These are phyloP conservation scores for Tipula unca DNA, from an alignment of 2,888 invertebrate species.

Conservation along the genomic window DNA sequence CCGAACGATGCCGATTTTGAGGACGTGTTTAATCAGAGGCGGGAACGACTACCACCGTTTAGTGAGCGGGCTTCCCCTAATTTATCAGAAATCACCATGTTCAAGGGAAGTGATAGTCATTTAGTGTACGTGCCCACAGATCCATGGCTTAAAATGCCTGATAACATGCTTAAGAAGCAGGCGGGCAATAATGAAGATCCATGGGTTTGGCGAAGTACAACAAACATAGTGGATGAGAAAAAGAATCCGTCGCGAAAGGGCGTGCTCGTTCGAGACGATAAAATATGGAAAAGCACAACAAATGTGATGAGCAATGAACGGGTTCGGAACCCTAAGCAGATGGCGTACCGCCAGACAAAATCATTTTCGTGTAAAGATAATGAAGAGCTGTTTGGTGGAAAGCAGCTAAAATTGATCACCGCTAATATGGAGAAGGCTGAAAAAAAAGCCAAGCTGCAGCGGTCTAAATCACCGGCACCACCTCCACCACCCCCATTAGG, in stretches of 20 bases:
- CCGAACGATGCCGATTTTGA: slow-evolving; percentile 32
- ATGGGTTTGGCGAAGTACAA: slow-evolving; percentile 33
- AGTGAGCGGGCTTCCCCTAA: slow-evolving; percentile 43
- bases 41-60: slow-evolving; percentile 27
- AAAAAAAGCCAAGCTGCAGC: slow-evolving; percentile 28
- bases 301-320: background rate
- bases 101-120: slow-evolving; percentile 37
- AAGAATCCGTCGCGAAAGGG: slow-evolving; percentile 20
- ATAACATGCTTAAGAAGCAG: slow-evolving; percentile 20
- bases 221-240: slow-evolving; percentile 4
- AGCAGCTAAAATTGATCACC: background rate
- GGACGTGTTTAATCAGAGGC: slow-evolving; percentile 24
- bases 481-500: background rate
- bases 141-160: slow-evolving; percentile 40
- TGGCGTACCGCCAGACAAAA: slow-evolving; percentile 30
- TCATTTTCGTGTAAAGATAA: slow-evolving; percentile 28
- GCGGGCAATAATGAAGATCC: slow-evolving; percentile 30
- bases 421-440: background rate
- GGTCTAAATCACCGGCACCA: slow-evolving; percentile 30
- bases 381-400: background rate
- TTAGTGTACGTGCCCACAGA: slow-evolving; percentile 37
- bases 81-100: slow-evolving; percentile 33
- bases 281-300: slow-evolving; percentile 17
- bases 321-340: slow-evolving; percentile 26
- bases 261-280: background rate